Percentiles rank a stretch among this genome's conserved stretches.
Evolutionary conservation across 2,113 vertebrate genomes (phyloP).

Genomic region (Melierax canorus): DNA sequence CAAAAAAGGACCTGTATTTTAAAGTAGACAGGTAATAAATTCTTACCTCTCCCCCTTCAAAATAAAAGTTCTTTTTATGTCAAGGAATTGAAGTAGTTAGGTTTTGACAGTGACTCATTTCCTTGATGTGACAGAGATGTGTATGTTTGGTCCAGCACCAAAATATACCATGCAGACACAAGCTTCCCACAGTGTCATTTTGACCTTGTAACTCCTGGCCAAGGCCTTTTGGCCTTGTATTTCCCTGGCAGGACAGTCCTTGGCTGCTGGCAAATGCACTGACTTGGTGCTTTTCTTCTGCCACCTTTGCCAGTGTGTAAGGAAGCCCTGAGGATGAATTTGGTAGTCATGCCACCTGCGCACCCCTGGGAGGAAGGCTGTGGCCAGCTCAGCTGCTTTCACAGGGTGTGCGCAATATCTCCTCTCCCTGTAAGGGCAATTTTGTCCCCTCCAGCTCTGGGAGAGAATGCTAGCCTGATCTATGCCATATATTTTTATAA

Average conservation of each 20-base stretch:
- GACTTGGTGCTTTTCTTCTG: neutral
- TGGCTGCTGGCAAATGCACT: neutral
- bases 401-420: neutral
- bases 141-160: neutral
- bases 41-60: neutral
- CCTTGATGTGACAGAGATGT: neutral
- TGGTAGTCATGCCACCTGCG: neutral
- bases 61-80: neutral
- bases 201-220: neutral
- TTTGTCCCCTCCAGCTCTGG: neutral
- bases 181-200: neutral
- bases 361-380: neutral
- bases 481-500: neutral
- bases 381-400: neutral
- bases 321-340: neutral
- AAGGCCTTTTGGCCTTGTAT: neutral
- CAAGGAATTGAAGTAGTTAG: neutral
- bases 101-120: neutral
- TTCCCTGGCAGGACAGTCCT: neutral
- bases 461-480: neutral
- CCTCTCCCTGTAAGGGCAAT: neutral
- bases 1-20: neutral
- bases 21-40: neutral
- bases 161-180: neutral
- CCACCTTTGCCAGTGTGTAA: accelerated